Conservation (phyloP, 2,113 vertebrate genomes). For the Petroica traversi region DNA sequence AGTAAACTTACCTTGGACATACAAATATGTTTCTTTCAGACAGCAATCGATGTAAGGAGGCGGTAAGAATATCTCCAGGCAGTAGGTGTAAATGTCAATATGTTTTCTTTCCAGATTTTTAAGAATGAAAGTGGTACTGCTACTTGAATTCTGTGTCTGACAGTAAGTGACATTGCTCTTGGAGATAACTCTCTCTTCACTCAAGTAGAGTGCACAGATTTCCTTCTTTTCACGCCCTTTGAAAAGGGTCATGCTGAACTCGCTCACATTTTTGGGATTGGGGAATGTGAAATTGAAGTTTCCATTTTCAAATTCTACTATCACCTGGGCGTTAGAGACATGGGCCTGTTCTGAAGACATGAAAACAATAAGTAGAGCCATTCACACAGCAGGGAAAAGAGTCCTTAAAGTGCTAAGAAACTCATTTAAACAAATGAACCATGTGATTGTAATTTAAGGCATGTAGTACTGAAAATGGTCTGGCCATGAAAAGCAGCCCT, state of each 20-base stretch:
- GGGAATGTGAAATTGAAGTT: conserved; percentile 68
- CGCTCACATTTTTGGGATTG: conserved; percentile 29
- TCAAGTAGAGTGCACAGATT: conserved; percentile 65
- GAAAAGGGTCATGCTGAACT: conserved; percentile 73
- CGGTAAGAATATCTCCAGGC: conserved; percentile 64
- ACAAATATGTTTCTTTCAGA: conserved; percentile 64
- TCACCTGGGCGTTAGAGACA: background rate
- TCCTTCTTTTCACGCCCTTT: conserved; percentile 38
- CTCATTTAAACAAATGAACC: background rate
- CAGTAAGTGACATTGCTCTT: conserved; percentile 48
- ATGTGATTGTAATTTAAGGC: background rate
- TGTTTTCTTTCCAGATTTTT: conserved; percentile 65
- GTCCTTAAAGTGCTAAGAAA: background rate
- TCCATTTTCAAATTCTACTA: conserved; percentile 59
- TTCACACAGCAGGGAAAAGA: background rate
- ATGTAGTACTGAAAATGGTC: background rate
- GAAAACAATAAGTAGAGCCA: background rate
- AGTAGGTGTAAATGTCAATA: conserved; percentile 63
- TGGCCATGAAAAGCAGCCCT: background rate
- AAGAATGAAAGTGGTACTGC: conserved; percentile 68
- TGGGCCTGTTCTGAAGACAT: conserved; percentile 56
- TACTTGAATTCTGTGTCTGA: conserved; percentile 18
- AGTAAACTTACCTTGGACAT: conserved; percentile 73
- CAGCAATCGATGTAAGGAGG: conserved; percentile 60
- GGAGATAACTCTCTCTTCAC: background rate